phyloP scores from a whole-genome alignment of 1,140 invertebrate species.

The Potamilus streckersoni region DNA sequence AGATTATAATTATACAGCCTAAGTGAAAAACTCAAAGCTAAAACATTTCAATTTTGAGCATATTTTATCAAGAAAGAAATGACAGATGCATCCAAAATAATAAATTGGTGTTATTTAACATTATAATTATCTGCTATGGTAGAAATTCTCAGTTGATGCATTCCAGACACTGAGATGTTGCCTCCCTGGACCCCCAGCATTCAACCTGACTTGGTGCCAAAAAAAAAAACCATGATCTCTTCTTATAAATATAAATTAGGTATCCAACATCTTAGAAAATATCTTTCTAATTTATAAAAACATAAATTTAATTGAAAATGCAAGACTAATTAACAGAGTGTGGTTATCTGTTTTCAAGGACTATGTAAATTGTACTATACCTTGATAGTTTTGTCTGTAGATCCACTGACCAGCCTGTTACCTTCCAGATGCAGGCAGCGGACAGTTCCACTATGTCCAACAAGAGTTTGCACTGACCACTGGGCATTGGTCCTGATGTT shows the following conservation, averaged over 20 bases:
- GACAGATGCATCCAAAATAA: too few species aligned
- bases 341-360: not conserved
- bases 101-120: too few species aligned
- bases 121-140: too few species aligned
- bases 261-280: not conserved
- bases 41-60: too few species aligned
- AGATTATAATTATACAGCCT: too few species aligned
- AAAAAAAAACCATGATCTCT: not conserved
- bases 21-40: too few species aligned
- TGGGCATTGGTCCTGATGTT: constrained; percentile 71
- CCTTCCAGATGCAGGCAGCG: constrained; percentile 72
- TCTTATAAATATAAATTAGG: not conserved
- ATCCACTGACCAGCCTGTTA: constrained; percentile 71
- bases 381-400: constrained; percentile 71
- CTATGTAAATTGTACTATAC: constrained; percentile 38
- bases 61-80: too few species aligned
- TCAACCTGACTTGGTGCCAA: not conserved
- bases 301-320: not conserved
- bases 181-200: not conserved
- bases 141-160: too few species aligned
- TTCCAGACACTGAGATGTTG: too few species aligned
- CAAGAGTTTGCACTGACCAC: constrained; percentile 72
- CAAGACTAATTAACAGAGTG: not conserved
- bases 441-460: constrained; percentile 72
- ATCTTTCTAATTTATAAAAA: not conserved